phyloP scores from a whole-genome alignment of 2,888 invertebrate genomes.

The Sinotaia quadrata region DNA sequence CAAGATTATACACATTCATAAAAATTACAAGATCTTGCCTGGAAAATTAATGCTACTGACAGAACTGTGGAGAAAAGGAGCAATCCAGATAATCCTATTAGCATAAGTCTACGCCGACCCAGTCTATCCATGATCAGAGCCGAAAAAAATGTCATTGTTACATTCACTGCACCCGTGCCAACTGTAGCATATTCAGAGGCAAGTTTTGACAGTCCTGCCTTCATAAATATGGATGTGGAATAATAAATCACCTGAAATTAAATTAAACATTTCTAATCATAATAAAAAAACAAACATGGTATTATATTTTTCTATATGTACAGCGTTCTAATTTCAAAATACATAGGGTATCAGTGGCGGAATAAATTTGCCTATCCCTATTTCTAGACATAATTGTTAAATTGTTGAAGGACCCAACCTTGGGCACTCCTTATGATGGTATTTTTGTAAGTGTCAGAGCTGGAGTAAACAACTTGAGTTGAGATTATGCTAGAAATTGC shows the following conservation, averaged over 20 bases:
- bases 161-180: slow-evolving; percentile 88
- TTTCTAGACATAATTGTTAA: no score
- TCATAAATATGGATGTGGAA: slow-evolving; percentile 89
- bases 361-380: no score
- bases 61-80: slow-evolving; percentile 81
- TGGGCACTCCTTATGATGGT: no score
- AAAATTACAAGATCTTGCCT: slow-evolving; percentile 43
- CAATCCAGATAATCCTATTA: slow-evolving; percentile 87
- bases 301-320: background rate
- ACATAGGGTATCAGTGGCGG: no score
- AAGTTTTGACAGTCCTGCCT: slow-evolving; percentile 77
- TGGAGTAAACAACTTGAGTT: no score
- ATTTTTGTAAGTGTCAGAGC: no score
- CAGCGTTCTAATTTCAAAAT: no score
- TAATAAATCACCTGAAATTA: slow-evolving; percentile 90
- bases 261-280: background rate
- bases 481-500: no score
- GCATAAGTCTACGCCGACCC: slow-evolving; percentile 85
- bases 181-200: slow-evolving; percentile 86
- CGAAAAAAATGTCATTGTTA: slow-evolving; percentile 88
- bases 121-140: slow-evolving; percentile 85
- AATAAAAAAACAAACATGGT: background rate
- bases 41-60: slow-evolving; percentile 73
- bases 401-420: no score
- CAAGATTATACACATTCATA: no score